These are phyloP conservation scores for Lomographa bimaculata DNA, from an alignment of 2,888 invertebrate species.

Conservation along the genomic window DNA sequence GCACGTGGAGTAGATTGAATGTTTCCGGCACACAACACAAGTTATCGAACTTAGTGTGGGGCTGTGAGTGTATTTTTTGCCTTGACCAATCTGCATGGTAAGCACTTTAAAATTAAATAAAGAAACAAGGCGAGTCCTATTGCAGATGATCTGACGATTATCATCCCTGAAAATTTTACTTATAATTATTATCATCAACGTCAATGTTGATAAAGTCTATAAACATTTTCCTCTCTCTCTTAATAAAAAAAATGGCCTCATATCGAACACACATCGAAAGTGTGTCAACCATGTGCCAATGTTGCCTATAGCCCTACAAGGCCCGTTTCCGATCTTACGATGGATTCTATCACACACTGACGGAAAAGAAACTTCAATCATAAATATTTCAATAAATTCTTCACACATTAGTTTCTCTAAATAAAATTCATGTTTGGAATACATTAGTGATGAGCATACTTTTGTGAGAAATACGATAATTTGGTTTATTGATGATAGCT, in stretches of 20 bases:
- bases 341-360: constrained; percentile 23
- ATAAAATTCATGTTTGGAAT: constrained; percentile 9
- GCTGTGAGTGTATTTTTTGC: too few species aligned
- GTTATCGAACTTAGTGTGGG: too few species aligned
- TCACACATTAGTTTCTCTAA: constrained; percentile 18
- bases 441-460: constrained; percentile 1
- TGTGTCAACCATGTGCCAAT: constrained; percentile 59
- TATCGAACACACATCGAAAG: constrained; percentile 43
- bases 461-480: constrained; percentile 8
- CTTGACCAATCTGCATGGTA: too few species aligned
- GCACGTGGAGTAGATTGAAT: too few species aligned
- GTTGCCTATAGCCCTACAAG: constrained; percentile 61
- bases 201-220: too few species aligned
- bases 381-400: constrained; percentile 29
- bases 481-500: constrained; percentile 3
- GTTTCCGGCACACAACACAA: too few species aligned
- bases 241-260: constrained; percentile 8
- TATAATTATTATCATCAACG: too few species aligned
- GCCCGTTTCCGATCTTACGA: constrained; percentile 55
- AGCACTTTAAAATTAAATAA: too few species aligned
- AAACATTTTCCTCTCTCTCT: constrained; percentile 7
- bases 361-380: constrained; percentile 32
- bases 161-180: too few species aligned
- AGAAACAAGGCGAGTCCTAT: too few species aligned
- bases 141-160: too few species aligned